phyloP scores from a whole-genome alignment of 2,797 vertebrate species.

The Rhinoraja longicauda region DNA sequence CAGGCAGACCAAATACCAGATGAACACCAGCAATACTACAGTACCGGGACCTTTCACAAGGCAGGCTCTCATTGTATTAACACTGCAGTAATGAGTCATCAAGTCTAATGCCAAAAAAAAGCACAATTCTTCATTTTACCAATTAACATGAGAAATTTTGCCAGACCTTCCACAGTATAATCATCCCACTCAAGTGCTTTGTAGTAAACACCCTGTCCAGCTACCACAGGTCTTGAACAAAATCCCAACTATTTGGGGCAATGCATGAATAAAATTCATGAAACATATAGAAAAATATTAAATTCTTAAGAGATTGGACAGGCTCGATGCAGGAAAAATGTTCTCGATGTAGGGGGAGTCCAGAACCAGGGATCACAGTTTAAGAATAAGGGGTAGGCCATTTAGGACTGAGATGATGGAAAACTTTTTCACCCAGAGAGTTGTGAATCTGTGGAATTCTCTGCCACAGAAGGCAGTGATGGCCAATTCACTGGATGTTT shows the following conservation, averaged over 20 bases:
- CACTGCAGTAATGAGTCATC: not conserved
- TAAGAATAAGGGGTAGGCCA: no score
- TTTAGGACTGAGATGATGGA: no score
- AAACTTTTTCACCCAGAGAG: no score
- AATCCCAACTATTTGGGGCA: not conserved
- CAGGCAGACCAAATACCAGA: not conserved
- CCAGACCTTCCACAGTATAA: not conserved
- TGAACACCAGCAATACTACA: not conserved
- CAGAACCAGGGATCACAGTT: no score
- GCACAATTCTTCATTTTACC: not conserved
- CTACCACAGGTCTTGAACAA: not conserved
- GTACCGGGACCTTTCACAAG: not conserved
- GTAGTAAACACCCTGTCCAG: not conserved
- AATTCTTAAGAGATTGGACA: no score
- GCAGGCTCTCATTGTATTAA: not conserved
- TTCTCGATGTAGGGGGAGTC: no score
- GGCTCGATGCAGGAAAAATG: no score
- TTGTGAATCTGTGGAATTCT: no score
- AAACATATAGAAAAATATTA: no score
- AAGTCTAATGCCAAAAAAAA: not conserved
- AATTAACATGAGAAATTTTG: not conserved
- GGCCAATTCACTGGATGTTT: no score
- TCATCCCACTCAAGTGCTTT: not conserved
- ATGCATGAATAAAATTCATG: no score
- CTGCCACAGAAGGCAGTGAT: no score